Base-by-base conservation (phyloP, 1,140 invertebrate species). In the Scaptomyza graminum region DNA sequence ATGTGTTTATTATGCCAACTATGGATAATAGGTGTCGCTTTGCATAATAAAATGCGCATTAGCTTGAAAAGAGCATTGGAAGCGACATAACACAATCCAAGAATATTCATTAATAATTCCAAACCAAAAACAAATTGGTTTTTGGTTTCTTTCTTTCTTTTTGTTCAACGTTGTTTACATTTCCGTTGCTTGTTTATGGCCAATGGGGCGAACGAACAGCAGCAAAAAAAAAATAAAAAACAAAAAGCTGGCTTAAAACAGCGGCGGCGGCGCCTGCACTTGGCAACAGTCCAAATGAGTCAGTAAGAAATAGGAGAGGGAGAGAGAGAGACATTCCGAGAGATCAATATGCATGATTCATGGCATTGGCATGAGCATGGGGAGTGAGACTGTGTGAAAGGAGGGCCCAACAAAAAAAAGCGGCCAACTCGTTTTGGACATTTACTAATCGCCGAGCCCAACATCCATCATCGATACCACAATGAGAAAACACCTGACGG, bases 261-360 rank as follows among this genome's bases (percentile, higher is more conserved):
- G 13, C 46, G n/a, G n/a, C 4, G 18, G 18, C 18, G 64, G 15
- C 64, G 55, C 56, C 18, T 71, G 68, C 68, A 70, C 52, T 69
- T 70, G 44, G 60, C 61, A 63, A 70, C 62, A 49, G 25, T 37
- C 50, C 1, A 31, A 44, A n/a, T 28, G 41, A 63, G 41, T 50
- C 28, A 43, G 25, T 31, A 11, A 13, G 51, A 46, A 25, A 63
- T 37, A 49, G 43, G 0, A 22, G 1, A 22, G 18, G 4, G 18
- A 63, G 39, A 41, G 43, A 64, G 62, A 28, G 41, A 46, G 62
- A 18, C 51, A 18, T n/a, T 16, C 5, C 5, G 28, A 25, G 47
- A 65, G 62, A 71, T 63, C 66, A 62, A 75, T 64, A 74, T 51
- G 60, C 79, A 79, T 82, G 79, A 82, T 79, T 82, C 79, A 82